Conservation (phyloP, 2,888 invertebrate species). For the Drosophila buzzatii region DNA sequence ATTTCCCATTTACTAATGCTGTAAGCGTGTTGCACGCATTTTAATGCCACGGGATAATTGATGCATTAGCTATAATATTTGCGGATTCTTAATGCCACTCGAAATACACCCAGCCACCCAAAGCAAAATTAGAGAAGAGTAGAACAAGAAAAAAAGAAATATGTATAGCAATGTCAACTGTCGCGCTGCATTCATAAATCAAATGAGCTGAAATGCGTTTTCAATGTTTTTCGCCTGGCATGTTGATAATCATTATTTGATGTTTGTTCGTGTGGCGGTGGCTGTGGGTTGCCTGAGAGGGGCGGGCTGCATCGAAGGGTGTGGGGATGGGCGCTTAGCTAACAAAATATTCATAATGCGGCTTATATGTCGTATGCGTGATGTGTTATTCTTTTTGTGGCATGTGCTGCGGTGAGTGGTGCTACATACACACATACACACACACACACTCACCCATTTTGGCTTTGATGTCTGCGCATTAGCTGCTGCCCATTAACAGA, state of each 20-base stretch:
- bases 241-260: conserved; percentile 73
- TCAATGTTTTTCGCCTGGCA: conserved; percentile 64
- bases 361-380: conserved; percentile 75
- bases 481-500: conserved; percentile 19
- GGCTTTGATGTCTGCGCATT: conserved; percentile 59
- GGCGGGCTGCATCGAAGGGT: not conserved
- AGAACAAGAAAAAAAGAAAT: not conserved
- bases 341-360: conserved; percentile 79
- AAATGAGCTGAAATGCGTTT: conserved; percentile 76
- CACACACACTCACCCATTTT: conserved; percentile 5
- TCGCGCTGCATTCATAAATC: conserved; percentile 71
- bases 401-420: conserved; percentile 36
- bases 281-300: not conserved
- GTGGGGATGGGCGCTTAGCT: conserved; percentile 42
- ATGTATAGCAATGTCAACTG: conserved; percentile 62
- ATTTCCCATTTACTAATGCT: conserved; percentile 28
- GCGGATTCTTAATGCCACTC: conserved; percentile 17
- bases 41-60: conserved; percentile 69
- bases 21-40: conserved; percentile 45
- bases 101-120: not conserved
- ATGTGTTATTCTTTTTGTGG: conserved; percentile 75
- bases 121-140: not conserved
- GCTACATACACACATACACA: conserved; percentile 11
- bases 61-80: conserved; percentile 70
- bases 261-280: conserved; percentile 25